Evolutionary conservation across 2,888 invertebrate genomes (phyloP), one percentile per base, ranked within the genome.

Genomic region (Patella pellucida): DNA sequence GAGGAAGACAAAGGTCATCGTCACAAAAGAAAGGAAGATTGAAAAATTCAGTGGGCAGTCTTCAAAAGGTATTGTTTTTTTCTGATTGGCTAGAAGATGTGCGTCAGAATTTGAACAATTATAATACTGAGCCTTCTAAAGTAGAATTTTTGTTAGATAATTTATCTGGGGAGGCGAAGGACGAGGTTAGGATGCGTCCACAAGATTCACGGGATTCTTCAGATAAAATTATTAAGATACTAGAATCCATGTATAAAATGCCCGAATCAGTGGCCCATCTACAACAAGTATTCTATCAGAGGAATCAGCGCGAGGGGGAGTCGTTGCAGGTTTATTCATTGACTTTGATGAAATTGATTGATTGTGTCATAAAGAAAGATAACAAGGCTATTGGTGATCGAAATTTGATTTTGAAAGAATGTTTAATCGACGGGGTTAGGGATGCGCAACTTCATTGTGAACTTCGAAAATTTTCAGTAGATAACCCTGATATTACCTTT

Each of bases 121-220:
- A 19, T 62, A 62, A 62, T 19, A 62, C 62, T 19, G 62, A 62
- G 9, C 16, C 62, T 62, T n/a, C 62, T n/a, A 62, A 62, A 62
- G 19, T 62, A 62, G 62, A 62, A 62, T 62, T 62, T 62, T 19
- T 62, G 62, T 62, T 62, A 62, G 62, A 62, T 9, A 62, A 62
- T 62, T 9, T 62, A 19, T n/a, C n/a, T 9, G 62, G 62, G 16
- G n/a, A 62, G 62, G 16, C 9, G 5, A 62, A 62, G 11, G 62
- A 62, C 11, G 19, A 62, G 62, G 62, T 62, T n/a, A n/a, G 62
- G 19, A n/a, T 62, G 62, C 16, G 19, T 19, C 19, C 62, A 19
- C n/a, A 62, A 11, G 62, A 9, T n/a, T n/a, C 16, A 19, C 16
- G 62, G 19, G 19, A 62, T 62, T 19, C 62, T 11, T 16, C 62